Base-by-base conservation (phyloP, 1,140 invertebrate genomes). In the Cyrtorhinus lividipennis region DNA sequence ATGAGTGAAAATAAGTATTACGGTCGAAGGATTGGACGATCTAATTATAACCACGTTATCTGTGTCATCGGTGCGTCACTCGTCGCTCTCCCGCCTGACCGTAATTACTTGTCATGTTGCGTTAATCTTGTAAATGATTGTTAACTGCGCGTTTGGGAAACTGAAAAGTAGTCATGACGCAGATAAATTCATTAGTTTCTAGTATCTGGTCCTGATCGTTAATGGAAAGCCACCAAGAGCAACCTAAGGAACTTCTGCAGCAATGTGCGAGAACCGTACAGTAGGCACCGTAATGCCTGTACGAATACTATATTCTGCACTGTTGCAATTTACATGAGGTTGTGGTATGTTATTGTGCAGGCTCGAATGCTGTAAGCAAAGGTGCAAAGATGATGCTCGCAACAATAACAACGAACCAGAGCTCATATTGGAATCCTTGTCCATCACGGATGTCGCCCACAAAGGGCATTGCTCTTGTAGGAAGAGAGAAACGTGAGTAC, bases 381-480 rank as follows among this genome's bases (percentile, higher is more conserved):
- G 24, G 1, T 44, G 2, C 10, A 44, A 27, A 22, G 30, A 30
- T 45, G 59, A 61, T 12, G 5, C 18, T 23, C 45, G 61, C 53
- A 53, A 62, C 46, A 62, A 10, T 15, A 46, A 5, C n/a, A 22
- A 56, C 8, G 23, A 63, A 22, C 57, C 62, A 1, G 65, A 66
- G 46, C 61, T 46, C 48, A 25, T 26, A 13, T 25, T 66, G 15
- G 56, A 63, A 56, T 56, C 1, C 38, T 59, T 66, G 1, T 63
- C 61, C 13, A 24, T 66, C 3, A 60, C 62, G n/a, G 58, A 57
- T 24, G 26, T 48, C 25, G 63, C 57, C 59, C 57, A 26, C 1
- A 57, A 66, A 61, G 62, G 59, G 26, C 63, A 59, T 53, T 66
- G 65, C 30, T 24, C 56, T 20, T 64, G 62, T 22, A 61, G 63